phyloP scores from a whole-genome alignment of 2,113 vertebrate genomes.

The Colistium nudipinnis region DNA sequence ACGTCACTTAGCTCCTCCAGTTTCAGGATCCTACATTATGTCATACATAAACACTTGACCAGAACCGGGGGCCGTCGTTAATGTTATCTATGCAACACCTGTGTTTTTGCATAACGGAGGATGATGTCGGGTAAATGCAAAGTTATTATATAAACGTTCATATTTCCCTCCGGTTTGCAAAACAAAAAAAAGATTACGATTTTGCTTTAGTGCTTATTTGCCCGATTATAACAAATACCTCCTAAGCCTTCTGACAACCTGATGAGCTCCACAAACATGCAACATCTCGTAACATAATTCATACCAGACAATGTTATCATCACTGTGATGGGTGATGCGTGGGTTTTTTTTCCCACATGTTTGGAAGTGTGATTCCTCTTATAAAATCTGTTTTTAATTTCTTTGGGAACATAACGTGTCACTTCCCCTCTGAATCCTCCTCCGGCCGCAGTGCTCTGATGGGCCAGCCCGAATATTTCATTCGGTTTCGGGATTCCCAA shows the following conservation, averaged over 20 bases:
- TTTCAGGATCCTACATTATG: too few relatives aligned
- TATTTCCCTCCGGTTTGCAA: not conserved
- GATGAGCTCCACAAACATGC: not conserved
- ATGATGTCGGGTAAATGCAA: not conserved
- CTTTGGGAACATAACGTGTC: too few relatives aligned
- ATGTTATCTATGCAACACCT: too few relatives aligned
- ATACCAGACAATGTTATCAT: constrained; percentile 5
- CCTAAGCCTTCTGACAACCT: not conserved
- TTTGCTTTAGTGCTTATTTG: not conserved
- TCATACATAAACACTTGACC: too few relatives aligned
- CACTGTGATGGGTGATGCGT: constrained; percentile 14
- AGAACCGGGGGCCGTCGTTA: too few relatives aligned
- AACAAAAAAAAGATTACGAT: not conserved
- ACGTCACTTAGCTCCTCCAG: too few relatives aligned
- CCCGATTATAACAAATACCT: constrained; percentile 2
- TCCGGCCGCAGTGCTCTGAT: constrained; percentile 10
- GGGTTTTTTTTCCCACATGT: constrained; percentile 24
- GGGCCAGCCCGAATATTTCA: constrained; percentile 30
- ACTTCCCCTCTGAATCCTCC: constrained; percentile 48
- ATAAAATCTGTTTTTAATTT: too few relatives aligned
- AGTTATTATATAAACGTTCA: not conserved
- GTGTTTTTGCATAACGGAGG: too few relatives aligned
- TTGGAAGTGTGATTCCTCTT: constrained; percentile 30
- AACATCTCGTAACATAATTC: constrained; percentile 5
- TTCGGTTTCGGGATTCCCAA: not conserved